Evolutionary conservation across 2,888 invertebrate genomes (phyloP).

Genomic region (Caenorhabditis macrosperma): DNA sequence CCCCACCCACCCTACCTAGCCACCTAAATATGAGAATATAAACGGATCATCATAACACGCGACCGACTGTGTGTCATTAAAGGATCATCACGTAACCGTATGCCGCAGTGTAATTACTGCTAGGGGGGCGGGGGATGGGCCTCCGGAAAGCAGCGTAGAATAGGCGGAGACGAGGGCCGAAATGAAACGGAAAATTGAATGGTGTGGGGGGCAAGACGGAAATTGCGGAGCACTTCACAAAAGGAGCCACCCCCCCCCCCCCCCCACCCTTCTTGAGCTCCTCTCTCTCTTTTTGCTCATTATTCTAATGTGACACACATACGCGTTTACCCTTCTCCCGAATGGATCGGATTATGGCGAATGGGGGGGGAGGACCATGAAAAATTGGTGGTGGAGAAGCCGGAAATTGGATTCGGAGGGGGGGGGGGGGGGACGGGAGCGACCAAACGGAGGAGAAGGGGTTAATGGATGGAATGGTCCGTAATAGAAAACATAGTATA

Average conservation of each 20-base stretch:
- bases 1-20: background rate
- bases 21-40: background rate
- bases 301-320: slow-evolving; percentile 57
- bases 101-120: slow-evolving; percentile 29
- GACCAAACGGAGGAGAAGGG: background rate
- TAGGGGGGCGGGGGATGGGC: slow-evolving; percentile 19
- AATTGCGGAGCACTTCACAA: slow-evolving; percentile 52
- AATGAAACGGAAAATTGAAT: slow-evolving; percentile 29
- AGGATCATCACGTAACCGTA: slow-evolving; percentile 53
- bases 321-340: background rate
- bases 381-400: slow-evolving; percentile 28
- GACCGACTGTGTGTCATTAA: slow-evolving; percentile 39
- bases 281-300: slow-evolving; percentile 50
- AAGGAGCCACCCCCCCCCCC: too few relatives aligned
- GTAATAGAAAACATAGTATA: too few relatives aligned
- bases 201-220: slow-evolving; percentile 23
- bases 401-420: slow-evolving; percentile 49
- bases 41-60: background rate
- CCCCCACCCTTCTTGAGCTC: slow-evolving; percentile 21
- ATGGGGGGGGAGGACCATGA: slow-evolving; percentile 34
- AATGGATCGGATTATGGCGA: slow-evolving; percentile 41
- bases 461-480: too few relatives aligned
- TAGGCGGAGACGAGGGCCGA: background rate
- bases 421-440: slow-evolving; percentile 1
- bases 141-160: too few relatives aligned